Conservation (phyloP, 2,888 invertebrate genomes). For the Drosophila borealis region DNA sequence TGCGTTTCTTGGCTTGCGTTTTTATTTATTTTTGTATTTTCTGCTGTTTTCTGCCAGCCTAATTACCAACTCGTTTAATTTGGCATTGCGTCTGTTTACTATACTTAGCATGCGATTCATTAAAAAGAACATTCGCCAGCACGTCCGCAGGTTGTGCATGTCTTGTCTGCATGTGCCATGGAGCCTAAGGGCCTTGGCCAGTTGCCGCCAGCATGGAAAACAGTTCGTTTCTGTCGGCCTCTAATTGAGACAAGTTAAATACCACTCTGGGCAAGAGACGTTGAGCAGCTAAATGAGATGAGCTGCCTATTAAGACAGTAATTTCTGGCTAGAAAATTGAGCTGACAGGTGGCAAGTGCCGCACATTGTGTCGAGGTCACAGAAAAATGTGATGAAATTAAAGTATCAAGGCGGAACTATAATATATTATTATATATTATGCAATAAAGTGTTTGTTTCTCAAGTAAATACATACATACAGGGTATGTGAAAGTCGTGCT, state of each 20-base stretch:
- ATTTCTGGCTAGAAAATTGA: conserved; percentile 9
- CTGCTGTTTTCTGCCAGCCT: conserved; percentile 45
- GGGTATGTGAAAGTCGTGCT: background rate
- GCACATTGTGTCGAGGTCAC: conserved; percentile 4
- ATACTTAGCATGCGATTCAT: conserved; percentile 64
- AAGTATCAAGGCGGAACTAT: too few relatives aligned
- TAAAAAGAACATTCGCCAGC: conserved; percentile 65
- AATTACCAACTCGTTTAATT: conserved; percentile 57
- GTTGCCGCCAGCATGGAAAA: conserved; percentile 16
- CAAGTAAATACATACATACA: background rate
- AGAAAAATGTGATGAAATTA: background rate
- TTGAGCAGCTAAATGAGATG: conserved; percentile 26
- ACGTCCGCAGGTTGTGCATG: conserved; percentile 40
- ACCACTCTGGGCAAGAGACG: conserved; percentile 34
- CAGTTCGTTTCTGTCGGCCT: conserved; percentile 47
- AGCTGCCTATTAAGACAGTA: conserved; percentile 16
- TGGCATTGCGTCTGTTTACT: conserved; percentile 16
- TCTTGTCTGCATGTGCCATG: conserved; percentile 18
- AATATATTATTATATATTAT: background rate
- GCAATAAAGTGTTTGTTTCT: too few relatives aligned
- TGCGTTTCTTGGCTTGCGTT: conserved; percentile 2
- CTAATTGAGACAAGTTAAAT: conserved; percentile 73
- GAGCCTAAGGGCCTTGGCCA: conserved; percentile 21
- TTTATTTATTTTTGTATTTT: conserved; percentile 15
- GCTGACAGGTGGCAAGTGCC: conserved; percentile 1